Percentiles rank a stretch among this genome's conserved stretches.
phyloP scores from a whole-genome alignment of 2,888 invertebrate genomes.

The Anoplius nigerrimus region DNA sequence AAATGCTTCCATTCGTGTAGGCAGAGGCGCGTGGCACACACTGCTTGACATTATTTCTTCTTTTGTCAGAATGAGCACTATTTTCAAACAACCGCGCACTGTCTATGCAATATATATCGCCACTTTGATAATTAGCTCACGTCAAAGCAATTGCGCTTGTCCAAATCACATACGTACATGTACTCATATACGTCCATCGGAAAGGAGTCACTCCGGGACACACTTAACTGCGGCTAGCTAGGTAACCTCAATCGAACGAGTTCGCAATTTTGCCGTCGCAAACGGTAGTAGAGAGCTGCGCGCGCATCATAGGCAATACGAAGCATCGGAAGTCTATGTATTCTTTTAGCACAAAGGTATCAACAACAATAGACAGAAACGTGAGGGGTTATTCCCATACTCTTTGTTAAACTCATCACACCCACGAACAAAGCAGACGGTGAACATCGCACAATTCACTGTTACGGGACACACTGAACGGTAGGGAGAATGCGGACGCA shows the following conservation, averaged over 20 bases:
- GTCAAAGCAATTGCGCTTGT: too few species aligned
- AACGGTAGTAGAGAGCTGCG: constrained; percentile 16
- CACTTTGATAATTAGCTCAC: constrained; percentile 9
- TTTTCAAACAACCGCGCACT: too few species aligned
- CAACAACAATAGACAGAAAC: too few species aligned
- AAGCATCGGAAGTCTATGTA: neutral
- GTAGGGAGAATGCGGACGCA: constrained; percentile 55
- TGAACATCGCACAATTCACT: constrained; percentile 8
- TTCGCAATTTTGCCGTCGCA: constrained; percentile 21
- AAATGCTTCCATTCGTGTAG: constrained; percentile 73
- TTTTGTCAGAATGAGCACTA: constrained; percentile 15
- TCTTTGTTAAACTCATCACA: too few species aligned
- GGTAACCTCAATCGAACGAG: constrained; percentile 48
- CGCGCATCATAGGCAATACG: constrained; percentile 1
- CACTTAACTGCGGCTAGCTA: too few species aligned
- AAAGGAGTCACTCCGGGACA: too few species aligned
- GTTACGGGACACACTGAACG: constrained; percentile 53
- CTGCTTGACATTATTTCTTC: constrained; percentile 69
- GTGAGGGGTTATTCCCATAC: too few species aligned
- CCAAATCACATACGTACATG: too few species aligned
- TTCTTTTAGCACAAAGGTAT: too few species aligned
- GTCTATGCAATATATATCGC: constrained; percentile 33
- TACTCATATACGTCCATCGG: too few species aligned
- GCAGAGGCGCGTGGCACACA: constrained; percentile 71
- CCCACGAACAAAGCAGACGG: too few species aligned